Evolutionary conservation across 2,888 invertebrate species (phyloP), one percentile per base, ranked within the genome.

Genomic region (Synanthedon tipuliformis): DNA sequence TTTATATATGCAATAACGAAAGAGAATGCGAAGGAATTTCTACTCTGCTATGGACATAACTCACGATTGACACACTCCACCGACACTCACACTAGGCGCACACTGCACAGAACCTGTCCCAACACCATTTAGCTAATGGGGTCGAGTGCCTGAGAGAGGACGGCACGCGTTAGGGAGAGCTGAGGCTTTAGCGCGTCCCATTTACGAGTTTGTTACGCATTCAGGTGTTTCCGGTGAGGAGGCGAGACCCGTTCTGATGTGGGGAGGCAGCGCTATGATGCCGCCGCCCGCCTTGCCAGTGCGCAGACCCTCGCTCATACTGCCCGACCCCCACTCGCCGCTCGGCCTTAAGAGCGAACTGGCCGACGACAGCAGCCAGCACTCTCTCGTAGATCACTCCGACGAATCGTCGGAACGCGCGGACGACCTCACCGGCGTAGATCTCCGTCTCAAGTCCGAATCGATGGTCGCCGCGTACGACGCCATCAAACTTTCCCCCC

Each of bases 291-390:
- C 92, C 55, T 82, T 90, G 63, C 89, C 92, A 40, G 89, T 89
- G 57, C 89, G 93, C 16, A 85, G 93, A 5, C 88, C 92, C 40
- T 90, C 93, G 27, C 65, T 88, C 62, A 89, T 91, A 50, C 72
- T 89, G 53, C 89, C 89, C 27, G 91, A 91, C 62, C 82, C 88
- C 52, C 84, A 87, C 63, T 83, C 88, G 48, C 88, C 89, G 3
- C 88, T 89, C 55, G 88, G 85, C 11, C 81, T 92, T 50, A 93
- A 93, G 74, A 91, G 78, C 61, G 84, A 83, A 75, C 81, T 92
- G 50, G 73, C 91, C 45, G 94, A 94, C 70, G 94, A 94, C 57
- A 90, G 89, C 61, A 93, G 93, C 66, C 92, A 93, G 73, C 90
- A 89, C 61, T 91, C 91, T 16, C 71, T 90, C 55, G 65, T 64